Conservation (phyloP, 2,888 invertebrate species). For the Drosophila neonasuta region DNA sequence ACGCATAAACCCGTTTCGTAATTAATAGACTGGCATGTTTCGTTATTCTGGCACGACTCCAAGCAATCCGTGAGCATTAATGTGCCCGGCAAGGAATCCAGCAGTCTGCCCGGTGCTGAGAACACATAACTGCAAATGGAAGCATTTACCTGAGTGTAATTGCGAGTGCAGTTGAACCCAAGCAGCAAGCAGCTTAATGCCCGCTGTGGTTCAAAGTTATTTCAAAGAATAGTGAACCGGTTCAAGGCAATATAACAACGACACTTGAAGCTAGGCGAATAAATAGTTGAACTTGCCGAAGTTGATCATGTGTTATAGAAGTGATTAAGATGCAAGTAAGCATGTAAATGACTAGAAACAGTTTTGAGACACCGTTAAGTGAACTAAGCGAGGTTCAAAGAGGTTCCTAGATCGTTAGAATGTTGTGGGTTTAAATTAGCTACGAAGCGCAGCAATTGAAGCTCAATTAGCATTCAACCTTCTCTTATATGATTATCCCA, state of each 20-base stretch:
- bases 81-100: slow-evolving; percentile 94
- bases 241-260: neutral
- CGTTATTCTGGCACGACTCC: slow-evolving; percentile 94
- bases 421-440: neutral
- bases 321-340: neutral
- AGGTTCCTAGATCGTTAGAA: no score
- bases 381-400: no score
- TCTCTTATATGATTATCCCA: neutral
- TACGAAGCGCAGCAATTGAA: neutral
- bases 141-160: slow-evolving; percentile 9
- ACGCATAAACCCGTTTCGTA: slow-evolving; percentile 97
- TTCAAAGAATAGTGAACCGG: neutral
- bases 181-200: slow-evolving; percentile 6
- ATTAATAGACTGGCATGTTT: slow-evolving; percentile 94
- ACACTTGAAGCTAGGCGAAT: neutral
- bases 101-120: slow-evolving; percentile 93
- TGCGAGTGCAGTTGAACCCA: slow-evolving; percentile 10
- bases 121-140: slow-evolving; percentile 87
- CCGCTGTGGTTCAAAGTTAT: slow-evolving; percentile 1
- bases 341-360: no score
- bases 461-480: neutral
- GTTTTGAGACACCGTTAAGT: no score
- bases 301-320: neutral
- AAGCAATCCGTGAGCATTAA: slow-evolving; percentile 96
- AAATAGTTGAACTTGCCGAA: neutral